Base-by-base conservation (phyloP, 2,888 invertebrate species). In the Latheticus oryzae region DNA sequence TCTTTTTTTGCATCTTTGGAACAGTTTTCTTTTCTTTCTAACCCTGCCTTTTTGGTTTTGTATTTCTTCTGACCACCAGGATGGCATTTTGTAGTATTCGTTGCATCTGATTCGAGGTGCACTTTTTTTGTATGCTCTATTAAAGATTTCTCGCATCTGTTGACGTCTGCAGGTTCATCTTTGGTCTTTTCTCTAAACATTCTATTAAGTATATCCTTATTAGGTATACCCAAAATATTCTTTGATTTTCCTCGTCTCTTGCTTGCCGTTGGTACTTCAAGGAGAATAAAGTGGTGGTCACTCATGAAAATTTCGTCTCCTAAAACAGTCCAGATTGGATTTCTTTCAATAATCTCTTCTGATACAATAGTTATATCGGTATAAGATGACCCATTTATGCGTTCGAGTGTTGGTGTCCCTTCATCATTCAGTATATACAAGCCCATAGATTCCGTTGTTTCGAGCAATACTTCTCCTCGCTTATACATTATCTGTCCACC, bases 31-130 rank as follows among this genome's bases (percentile, higher is more conserved):
- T 19, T 19, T 19, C 5, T 19, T 19, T 19, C 21, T 3, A 3
- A 19, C 21, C 21, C 21, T 19, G 21, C 21, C 21, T 19, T 5
- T 19, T 19, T 19, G 21, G 21, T 19, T 19, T 5, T 19, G 21
- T 19, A 19, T 5, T 19, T 19, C 5, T 19, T 38, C 38, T 3
- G 11, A 9, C 38, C 38, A 38, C 38, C 38, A 38, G n/a, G 16
- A 17, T 5, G 38, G 38, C 8, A 37, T 7, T 1, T 37, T 37
- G 3, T 17, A 9, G 0, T 13, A 1, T 1, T 17, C 7, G 1
- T 17, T 17, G 2, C n/a, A 5, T 17, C 13, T 5, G 9, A 1
- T 5, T n/a, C 1, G 1, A 1, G 5, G 1, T 3, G 4, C 8
- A n/a, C n/a, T 26, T 26, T 26, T 26, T n/a, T 4, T 26, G 8